Evolutionary conservation across 30 jellyfish, hydroid and myxozoan genomes (phyloP), one percentile per base, ranked within the genome.

Genomic region (Sanderia malayensis): DNA sequence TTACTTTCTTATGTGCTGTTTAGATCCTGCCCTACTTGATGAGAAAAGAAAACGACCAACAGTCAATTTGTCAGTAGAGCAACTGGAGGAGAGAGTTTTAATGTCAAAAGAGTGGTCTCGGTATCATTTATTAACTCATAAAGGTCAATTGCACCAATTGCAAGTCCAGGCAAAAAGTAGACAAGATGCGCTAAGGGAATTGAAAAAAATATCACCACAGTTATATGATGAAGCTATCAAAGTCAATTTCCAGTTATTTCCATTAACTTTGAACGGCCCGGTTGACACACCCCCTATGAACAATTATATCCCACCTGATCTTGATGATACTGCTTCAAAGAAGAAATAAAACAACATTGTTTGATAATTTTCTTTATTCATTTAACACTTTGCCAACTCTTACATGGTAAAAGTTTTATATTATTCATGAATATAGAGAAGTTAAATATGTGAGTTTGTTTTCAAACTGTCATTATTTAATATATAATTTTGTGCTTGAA

Each of bases 61-160:
- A 10, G 45, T 71, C 21, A 57, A 55, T 15, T 21, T 92, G 25
- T 28, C 95, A 1, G 85, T 53, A 11, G 94, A 65, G 44, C 84
- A 79, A 59, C 30, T 18, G 1, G 98, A 92, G 61, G 78, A 74
- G 25, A 64, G 95, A 21, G 77, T 73, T 10, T 73, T 92, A 18
- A 31, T 92, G 11, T 71, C 75, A 31, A 92, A 92, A 63, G 96
- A 92, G 24, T 92, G 96, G 96, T 76, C 98, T 73, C 76, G 95
- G 52, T 74, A 69, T 29, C 47, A 74, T n/a, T 71, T 92, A 94
- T 55, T 31, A 57, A 66, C 62, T 23, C 98, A 92, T 68, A 73
- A 29, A 30, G 84, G 69, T 24, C 88, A 81, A 31, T 70, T 84
- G n/a, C 68, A 70, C 21, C 65, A 59, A 32, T 44, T 92, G 29